Conservation (phyloP, 2,113 vertebrate species). For the Lagopus leucura region DNA sequence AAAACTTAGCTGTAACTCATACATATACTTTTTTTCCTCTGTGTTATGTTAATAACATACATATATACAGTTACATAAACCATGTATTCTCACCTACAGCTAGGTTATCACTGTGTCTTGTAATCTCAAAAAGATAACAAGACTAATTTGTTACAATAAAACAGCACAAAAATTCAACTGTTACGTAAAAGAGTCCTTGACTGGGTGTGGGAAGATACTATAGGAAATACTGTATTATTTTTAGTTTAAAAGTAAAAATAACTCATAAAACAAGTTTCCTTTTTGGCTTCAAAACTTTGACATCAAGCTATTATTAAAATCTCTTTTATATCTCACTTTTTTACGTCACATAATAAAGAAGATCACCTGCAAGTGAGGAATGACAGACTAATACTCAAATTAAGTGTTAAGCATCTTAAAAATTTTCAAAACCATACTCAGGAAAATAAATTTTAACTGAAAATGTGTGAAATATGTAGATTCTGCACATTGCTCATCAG, state of each 20-base stretch:
- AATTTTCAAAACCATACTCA: neutral
- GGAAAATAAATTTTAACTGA: neutral
- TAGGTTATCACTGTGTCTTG: neutral
- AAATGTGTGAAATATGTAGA: neutral
- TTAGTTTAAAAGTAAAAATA: neutral
- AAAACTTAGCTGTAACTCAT: neutral
- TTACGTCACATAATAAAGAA: neutral
- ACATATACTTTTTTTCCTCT: neutral
- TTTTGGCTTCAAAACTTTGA: neutral
- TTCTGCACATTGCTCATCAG: neutral
- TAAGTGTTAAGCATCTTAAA: neutral
- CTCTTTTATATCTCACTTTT: neutral
- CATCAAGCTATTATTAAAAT: neutral
- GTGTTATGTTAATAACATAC: neutral
- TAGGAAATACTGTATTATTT: neutral
- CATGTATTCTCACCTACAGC: neutral
- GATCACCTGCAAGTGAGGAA: neutral
- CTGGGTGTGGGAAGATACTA: neutral
- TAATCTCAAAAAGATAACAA: neutral
- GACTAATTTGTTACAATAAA: neutral
- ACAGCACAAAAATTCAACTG: neutral
- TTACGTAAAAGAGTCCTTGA: neutral
- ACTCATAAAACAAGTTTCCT: rapidly evolving
- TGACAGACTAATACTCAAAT: neutral
- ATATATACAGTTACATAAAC: neutral